Evolutionary conservation across 2,888 invertebrate species (phyloP), one percentile per base, ranked within the genome.

Genomic region (Parascotia fuliginaria): DNA sequence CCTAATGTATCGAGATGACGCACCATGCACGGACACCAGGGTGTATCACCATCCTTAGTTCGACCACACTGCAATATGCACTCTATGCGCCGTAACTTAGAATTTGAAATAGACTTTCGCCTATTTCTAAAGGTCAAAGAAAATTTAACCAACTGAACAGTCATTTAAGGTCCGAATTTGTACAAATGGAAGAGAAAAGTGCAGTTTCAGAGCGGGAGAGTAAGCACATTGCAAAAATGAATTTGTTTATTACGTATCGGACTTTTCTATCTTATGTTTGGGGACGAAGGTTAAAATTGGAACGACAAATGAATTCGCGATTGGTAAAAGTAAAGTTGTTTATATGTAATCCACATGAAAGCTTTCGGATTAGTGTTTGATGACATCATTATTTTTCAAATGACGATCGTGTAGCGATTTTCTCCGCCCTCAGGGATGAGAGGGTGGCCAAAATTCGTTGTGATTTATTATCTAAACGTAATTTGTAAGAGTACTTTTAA

Each of bases 331-430:
- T 38, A 57, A 65, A 47, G 42, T 72, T 77, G 76, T 79, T 57
- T 48, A 53, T 65, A 55, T 79, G 83, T 89, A 92, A 92, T 92
- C 89, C 91, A 89, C 89, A 90, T 89, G 91, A 92, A 92, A 92
- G 92, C 92, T 89, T 87, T 85, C 70, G 87, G 90, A 92, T 92
- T 92, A 92, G 91, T 88, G 89, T 92, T 91, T 92, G 91, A 91
- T 92, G 92, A 91, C 89, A 82, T 92, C 92, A 92, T 92, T 92
- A 92, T 90, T 90, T 87, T 83, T 78, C 83, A 81, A 87, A 91
- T 87, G 87, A 87, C 85, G 80, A 87, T 90, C 87, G 83, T 81
- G 87, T 90, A 79, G 85, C 89, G 81, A 87, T 88, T 87, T 81
- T 82, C 77, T 78, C 65, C 64, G 74, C 81, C 75, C 81, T 74